Percentiles rank a stretch among this genome's conserved stretches.
phyloP scores from a whole-genome alignment of 2,113 vertebrate species.

The Tretioscincus oriximinensis region DNA sequence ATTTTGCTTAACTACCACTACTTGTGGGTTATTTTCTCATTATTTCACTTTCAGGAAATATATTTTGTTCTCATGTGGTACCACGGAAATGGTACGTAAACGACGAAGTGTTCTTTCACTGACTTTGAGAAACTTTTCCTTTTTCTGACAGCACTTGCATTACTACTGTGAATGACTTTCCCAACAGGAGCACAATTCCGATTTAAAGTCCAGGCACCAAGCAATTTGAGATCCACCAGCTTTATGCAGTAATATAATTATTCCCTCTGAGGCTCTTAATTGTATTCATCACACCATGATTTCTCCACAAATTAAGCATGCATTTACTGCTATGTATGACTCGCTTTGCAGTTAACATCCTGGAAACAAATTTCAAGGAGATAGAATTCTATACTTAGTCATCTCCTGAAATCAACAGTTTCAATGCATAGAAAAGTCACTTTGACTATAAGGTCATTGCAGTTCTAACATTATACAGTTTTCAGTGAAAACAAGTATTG shows the following conservation, averaged over 20 bases:
- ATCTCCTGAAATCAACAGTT: constrained; percentile 74
- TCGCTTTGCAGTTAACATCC: constrained; percentile 84
- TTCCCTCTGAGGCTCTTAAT: constrained; percentile 87
- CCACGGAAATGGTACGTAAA: constrained; percentile 34
- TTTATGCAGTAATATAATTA: constrained; percentile 88
- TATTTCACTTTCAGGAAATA: constrained; percentile 7
- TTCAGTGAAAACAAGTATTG: constrained; percentile 15
- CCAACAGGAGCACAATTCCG: constrained; percentile 80
- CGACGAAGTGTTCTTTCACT: constrained; percentile 57
- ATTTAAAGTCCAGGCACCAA: constrained; percentile 85
- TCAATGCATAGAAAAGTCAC: constrained; percentile 58
- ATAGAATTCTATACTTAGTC: constrained; percentile 74
- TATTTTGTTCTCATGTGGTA: constrained; percentile 48
- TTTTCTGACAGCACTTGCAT: constrained; percentile 70
- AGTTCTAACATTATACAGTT: constrained; percentile 39
- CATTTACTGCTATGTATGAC: constrained; percentile 87
- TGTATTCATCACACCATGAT: constrained; percentile 89
- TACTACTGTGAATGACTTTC: constrained; percentile 78
- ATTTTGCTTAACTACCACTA: constrained; percentile 21
- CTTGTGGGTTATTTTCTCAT: constrained; percentile 11
- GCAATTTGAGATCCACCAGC: constrained; percentile 85
- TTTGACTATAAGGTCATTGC: constrained; percentile 69
- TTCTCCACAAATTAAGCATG: constrained; percentile 87
- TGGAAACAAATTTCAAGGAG: constrained; percentile 86
- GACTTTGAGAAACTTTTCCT: constrained; percentile 76